phyloP scores from a whole-genome alignment of 2,113 vertebrate species.

The Lucifuga dentata region DNA sequence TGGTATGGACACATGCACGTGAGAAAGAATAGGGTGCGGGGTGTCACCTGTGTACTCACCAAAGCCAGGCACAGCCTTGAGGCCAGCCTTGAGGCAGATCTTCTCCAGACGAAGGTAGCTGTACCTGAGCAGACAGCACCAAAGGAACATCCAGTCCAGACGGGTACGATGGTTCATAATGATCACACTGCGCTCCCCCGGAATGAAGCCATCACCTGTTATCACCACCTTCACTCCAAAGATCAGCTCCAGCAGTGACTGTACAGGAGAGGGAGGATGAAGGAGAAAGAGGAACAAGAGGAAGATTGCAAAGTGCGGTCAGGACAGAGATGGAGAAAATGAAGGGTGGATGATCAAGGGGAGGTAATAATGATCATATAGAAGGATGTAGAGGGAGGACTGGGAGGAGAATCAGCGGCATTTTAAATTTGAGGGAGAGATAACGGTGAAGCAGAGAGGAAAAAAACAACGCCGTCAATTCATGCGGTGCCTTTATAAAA shows the following conservation, averaged over 20 bases:
- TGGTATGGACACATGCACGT: not conserved
- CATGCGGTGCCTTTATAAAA: constrained; percentile 20
- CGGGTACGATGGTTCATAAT: constrained; percentile 99
- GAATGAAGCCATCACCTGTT: constrained; percentile 96
- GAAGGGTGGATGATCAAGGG: constrained; percentile 12
- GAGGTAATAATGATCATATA: constrained; percentile 5
- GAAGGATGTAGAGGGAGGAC: constrained; percentile 30
- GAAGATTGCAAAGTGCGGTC: not conserved
- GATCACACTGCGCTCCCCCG: constrained; percentile 96
- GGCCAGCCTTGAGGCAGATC: constrained; percentile 95
- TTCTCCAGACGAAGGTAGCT: constrained; percentile 98
- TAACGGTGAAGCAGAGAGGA: constrained; percentile 4
- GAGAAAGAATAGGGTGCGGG: not conserved
- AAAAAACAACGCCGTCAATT: constrained; percentile 17
- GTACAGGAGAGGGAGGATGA: not conserved
- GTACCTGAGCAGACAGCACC: constrained; percentile 96
- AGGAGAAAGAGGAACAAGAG: not conserved
- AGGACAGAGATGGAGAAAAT: not conserved
- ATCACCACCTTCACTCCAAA: constrained; percentile 96
- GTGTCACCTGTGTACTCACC: constrained; percentile 80
- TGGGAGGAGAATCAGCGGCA: constrained; percentile 26
- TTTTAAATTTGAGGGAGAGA: constrained; percentile 12
- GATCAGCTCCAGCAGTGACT: constrained; percentile 94
- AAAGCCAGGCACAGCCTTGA: constrained; percentile 96
- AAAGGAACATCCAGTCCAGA: constrained; percentile 99